These are phyloP conservation scores for Triplophysa siluroides DNA, from an alignment of 2,113 vertebrate genomes.

Conservation along the genomic window DNA sequence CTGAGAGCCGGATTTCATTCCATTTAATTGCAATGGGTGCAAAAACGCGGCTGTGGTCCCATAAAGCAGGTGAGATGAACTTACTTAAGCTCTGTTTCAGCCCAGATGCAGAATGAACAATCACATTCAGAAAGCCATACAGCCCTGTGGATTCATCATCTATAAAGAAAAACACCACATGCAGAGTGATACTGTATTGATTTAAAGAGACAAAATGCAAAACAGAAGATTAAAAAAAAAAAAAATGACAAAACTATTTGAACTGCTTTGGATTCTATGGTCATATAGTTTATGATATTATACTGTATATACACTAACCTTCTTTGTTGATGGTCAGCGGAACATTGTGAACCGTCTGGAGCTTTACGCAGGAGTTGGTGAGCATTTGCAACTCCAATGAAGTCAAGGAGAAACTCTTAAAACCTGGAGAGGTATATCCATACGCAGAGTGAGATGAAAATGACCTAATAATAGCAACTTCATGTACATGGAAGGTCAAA, in stretches of 20 bases:
- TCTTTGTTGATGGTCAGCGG: conserved; percentile 94
- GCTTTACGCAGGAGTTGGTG: conserved; percentile 95
- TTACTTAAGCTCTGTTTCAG: conserved; percentile 97
- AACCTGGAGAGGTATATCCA: conserved; percentile 71
- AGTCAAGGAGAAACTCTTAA: conserved; percentile 89
- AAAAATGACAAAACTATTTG: background rate
- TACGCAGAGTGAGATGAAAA: background rate
- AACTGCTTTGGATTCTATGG: background rate
- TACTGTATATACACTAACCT: conserved; percentile 72
- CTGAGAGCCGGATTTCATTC: conserved; percentile 32
- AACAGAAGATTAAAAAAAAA: background rate
- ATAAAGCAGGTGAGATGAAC: conserved; percentile 58
- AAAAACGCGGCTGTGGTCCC: background rate
- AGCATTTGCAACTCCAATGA: conserved; percentile 97
- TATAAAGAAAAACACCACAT: conserved; percentile 56
- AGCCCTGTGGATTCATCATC: conserved; percentile 94
- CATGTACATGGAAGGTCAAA: background rate
- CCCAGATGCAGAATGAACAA: conserved; percentile 94
- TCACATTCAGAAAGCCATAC: conserved; percentile 94
- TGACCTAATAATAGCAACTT: background rate
- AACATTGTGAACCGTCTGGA: conserved; percentile 94
- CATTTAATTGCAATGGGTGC: background rate
- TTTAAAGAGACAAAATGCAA: background rate
- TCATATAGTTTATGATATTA: background rate
- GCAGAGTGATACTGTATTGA: background rate